Percentiles rank a stretch among this genome's conserved stretches.
phyloP scores from a whole-genome alignment of 2,888 invertebrate species.

The Latheticus oryzae region DNA sequence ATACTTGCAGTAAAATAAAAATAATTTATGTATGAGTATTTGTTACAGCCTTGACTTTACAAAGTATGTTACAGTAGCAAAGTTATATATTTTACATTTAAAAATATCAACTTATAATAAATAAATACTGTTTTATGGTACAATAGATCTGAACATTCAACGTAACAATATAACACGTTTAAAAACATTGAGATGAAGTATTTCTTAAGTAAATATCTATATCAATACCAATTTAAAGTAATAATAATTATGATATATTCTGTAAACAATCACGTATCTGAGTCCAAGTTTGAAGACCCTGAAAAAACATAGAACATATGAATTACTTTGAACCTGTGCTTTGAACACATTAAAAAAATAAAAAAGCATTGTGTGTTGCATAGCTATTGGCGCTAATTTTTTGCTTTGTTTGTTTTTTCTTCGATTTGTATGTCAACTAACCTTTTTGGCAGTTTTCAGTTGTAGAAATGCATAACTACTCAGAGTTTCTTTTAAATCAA shows the following conservation, averaged over 20 bases:
- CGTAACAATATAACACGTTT: constrained; percentile 16
- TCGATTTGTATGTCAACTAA: no score
- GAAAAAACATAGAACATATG: no score
- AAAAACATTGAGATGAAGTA: constrained; percentile 17
- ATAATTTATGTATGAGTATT: constrained; percentile 39
- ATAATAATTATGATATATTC: constrained; percentile 72
- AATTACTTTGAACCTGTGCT: no score
- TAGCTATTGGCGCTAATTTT: no score
- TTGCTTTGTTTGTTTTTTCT: no score
- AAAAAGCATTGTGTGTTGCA: no score
- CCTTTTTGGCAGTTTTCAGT: constrained; percentile 81
- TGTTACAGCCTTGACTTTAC: constrained; percentile 22
- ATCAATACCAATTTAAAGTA: constrained; percentile 2
- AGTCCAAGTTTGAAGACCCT: constrained; percentile 83
- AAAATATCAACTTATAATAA: constrained; percentile 16
- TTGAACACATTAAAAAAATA: no score
- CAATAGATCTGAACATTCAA: constrained; percentile 10
- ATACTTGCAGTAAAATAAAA: constrained; percentile 34
- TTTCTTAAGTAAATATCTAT: background rate
- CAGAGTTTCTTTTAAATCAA: constrained; percentile 78
- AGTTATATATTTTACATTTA: constrained; percentile 8
- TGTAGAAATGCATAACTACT: constrained; percentile 77
- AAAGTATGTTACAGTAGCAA: constrained; percentile 10
- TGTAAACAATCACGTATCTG: constrained; percentile 81
- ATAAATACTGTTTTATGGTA: constrained; percentile 24